These are phyloP conservation scores for Eulimnadia texana DNA, from an alignment of 1,140 invertebrate genomes.

Conservation along the genomic window DNA sequence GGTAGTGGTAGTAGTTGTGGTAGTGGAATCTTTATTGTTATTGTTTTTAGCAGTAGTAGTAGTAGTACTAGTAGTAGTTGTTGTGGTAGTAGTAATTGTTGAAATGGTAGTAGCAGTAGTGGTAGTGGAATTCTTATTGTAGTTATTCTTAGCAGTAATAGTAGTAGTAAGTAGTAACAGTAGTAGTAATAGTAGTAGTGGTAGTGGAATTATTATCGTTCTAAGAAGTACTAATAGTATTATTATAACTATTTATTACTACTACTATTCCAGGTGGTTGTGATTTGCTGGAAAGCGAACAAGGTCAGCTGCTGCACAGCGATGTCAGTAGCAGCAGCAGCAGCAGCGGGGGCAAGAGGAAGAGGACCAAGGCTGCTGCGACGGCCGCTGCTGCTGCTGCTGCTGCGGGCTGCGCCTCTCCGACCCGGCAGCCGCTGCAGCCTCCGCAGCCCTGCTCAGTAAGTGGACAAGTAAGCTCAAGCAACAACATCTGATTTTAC, in stretches of 20 bases:
- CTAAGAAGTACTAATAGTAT: too few species aligned
- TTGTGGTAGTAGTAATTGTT: too few species aligned
- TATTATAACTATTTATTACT: too few species aligned
- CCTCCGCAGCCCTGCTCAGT: conserved; percentile 13
- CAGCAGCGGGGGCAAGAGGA: background rate
- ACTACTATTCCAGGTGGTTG: background rate
- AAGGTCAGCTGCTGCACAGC: background rate
- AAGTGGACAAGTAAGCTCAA: conserved; percentile 8
- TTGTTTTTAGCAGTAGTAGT: too few species aligned
- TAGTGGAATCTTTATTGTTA: too few species aligned
- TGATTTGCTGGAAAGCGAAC: background rate
- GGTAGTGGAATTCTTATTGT: too few species aligned
- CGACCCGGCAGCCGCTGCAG: background rate
- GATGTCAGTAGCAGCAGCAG: background rate
- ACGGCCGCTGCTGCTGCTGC: conserved; percentile 4
- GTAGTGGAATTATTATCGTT: too few species aligned
- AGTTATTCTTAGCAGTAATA: too few species aligned
- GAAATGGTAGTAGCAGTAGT: too few species aligned
- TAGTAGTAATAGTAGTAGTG: too few species aligned
- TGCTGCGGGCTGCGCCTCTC: background rate
- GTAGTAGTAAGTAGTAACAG: too few species aligned
- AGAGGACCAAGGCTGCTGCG: background rate
- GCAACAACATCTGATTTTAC: background rate
- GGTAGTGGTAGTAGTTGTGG: background rate
- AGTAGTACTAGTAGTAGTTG: too few species aligned